These are phyloP conservation scores for Tupaia tana DNA, from an alignment of 2,113 vertebrate genomes.

Conservation along the genomic window DNA sequence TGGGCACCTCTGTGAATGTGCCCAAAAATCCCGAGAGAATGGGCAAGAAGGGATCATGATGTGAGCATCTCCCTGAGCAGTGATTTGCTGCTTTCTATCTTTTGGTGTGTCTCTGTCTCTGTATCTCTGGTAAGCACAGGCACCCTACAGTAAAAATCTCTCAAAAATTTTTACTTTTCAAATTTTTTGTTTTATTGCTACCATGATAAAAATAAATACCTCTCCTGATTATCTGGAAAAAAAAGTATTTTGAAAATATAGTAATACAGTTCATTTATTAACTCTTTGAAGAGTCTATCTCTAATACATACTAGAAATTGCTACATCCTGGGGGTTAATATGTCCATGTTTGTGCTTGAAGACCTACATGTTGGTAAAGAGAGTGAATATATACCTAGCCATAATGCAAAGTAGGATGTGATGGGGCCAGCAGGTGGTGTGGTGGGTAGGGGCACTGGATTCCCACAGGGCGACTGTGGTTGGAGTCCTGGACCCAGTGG, in stretches of 20 bases:
- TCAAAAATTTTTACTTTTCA: background rate
- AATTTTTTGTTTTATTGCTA: background rate
- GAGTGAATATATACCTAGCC: background rate
- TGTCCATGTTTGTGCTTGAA: background rate
- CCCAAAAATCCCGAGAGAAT: too few species aligned
- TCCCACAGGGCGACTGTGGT: too few species aligned
- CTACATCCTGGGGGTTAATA: background rate
- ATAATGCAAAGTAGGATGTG: background rate
- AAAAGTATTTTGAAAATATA: slow-evolving; percentile 15
- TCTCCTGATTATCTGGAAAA: background rate
- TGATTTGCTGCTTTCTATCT: too few species aligned
- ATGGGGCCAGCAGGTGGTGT: too few species aligned
- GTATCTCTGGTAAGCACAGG: too few species aligned
- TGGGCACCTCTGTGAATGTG: too few species aligned
- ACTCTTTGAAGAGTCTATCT: background rate
- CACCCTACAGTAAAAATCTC: too few species aligned
- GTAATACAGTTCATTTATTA: background rate
- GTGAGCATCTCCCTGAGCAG: too few species aligned
- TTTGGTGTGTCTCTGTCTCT: too few species aligned
- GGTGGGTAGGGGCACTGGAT: too few species aligned
- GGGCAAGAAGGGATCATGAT: too few species aligned
- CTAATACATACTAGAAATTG: background rate
- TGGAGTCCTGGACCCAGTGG: too few species aligned
- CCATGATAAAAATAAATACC: slow-evolving; percentile 14
- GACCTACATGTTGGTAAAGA: background rate